Percentiles rank a stretch among this genome's conserved stretches.
Conservation (phyloP, 2,888 invertebrate genomes). For the Nasonovia ribisnigri region DNA sequence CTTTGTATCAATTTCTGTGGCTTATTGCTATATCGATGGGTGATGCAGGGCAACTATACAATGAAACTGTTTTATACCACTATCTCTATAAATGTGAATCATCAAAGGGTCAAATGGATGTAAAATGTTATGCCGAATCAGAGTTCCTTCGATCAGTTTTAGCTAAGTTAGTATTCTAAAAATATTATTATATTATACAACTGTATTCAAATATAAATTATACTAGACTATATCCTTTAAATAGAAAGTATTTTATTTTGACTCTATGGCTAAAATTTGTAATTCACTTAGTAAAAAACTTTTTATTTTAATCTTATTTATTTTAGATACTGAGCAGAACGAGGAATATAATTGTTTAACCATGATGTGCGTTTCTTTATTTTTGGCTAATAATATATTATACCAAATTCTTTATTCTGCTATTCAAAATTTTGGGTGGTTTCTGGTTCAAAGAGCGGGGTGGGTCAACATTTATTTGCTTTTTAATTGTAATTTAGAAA, state of each 20-base stretch:
- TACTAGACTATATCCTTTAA: neutral
- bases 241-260: neutral
- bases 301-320: neutral
- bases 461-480: neutral
- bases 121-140: constrained; percentile 29
- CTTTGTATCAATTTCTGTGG: constrained; percentile 38
- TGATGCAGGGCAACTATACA: constrained; percentile 49
- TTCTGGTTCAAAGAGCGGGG: neutral
- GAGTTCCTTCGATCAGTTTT: constrained; percentile 48
- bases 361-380: neutral
- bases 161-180: constrained; percentile 29
- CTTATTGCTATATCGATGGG: constrained; percentile 57
- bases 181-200: neutral
- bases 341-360: neutral
- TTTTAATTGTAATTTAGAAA: neutral
- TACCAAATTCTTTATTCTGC: neutral
- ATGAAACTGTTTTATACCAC: constrained; percentile 46
- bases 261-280: neutral
- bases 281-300: neutral
- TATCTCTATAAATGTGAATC: constrained; percentile 49
- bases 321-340: neutral
- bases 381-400: neutral
- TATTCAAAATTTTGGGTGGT: neutral
- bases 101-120: constrained; percentile 47
- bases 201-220: neutral